Percentiles rank a stretch among this genome's conserved stretches.
Conservation (phyloP, 2,797 vertebrate genomes). For the Lutjanus campechanus region DNA sequence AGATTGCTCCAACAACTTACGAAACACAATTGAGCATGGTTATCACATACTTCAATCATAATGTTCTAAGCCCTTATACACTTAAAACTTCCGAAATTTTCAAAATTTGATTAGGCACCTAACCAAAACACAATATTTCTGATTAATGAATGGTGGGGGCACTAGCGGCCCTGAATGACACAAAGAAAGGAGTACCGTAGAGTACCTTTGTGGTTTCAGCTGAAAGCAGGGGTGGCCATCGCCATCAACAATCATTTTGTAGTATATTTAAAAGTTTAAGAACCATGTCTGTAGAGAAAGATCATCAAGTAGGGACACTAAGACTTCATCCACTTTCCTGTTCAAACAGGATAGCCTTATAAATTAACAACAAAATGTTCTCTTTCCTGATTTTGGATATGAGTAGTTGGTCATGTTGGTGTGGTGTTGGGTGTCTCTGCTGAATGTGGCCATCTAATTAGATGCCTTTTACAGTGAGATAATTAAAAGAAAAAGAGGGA, state of each 20-base stretch:
- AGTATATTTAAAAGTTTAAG: not conserved
- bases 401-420: slow-evolving; percentile 3
- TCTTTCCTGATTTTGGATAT: not conserved
- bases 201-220: not conserved
- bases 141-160: too few species aligned
- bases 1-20: too few species aligned
- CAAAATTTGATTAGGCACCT: too few species aligned
- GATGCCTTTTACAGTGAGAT: slow-evolving; percentile 19
- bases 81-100: too few species aligned
- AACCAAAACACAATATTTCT: too few species aligned
- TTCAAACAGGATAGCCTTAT: not conserved
- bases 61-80: too few species aligned
- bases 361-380: not conserved
- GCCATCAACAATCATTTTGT: not conserved
- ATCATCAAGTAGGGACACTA: not conserved
- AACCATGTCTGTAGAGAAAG: not conserved
- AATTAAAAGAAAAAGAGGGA: slow-evolving; percentile 26
- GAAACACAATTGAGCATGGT: too few species aligned
- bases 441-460: slow-evolving; percentile 35
- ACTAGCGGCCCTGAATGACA: not conserved
- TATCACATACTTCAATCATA: too few species aligned
- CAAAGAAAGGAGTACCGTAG: not conserved
- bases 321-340: not conserved
- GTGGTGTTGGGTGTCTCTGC: not conserved
- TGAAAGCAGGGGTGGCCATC: not conserved